phyloP scores from a whole-genome alignment of 2,113 vertebrate genomes.

The Eulemur macaco region DNA sequence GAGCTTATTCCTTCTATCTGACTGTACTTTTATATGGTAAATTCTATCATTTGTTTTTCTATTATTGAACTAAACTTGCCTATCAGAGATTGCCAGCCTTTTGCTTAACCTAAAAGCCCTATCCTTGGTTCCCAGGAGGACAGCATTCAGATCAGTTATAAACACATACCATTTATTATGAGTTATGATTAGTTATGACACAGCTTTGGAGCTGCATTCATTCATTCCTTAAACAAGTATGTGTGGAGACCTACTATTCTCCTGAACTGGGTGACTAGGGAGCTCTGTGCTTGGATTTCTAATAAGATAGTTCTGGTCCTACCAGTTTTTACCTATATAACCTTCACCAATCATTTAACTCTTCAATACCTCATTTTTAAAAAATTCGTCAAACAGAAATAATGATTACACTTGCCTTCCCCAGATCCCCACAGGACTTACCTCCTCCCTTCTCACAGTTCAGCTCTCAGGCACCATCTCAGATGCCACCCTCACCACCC shows the following conservation, averaged over 20 bases:
- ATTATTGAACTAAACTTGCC: background rate
- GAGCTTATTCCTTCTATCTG: background rate
- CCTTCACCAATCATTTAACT: background rate
- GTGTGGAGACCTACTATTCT: background rate
- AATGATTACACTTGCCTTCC: background rate
- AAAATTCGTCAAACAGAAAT: background rate
- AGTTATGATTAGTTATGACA: background rate
- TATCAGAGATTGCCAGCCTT: background rate
- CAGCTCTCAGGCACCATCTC: background rate
- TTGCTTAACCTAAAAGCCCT: background rate
- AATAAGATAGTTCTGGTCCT: background rate
- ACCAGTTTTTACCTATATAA: background rate
- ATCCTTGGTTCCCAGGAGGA: background rate
- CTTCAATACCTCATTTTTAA: background rate
- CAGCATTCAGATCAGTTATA: background rate
- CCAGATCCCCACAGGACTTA: background rate
- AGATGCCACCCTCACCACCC: background rate
- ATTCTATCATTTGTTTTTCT: background rate
- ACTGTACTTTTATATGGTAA: background rate
- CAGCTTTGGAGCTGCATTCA: background rate
- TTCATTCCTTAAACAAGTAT: background rate
- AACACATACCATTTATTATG: background rate
- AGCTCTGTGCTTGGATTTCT: conserved; percentile 13
- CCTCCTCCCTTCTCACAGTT: background rate
- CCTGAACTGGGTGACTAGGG: background rate